A percentile compares a stretch with the other conserved stretches of the same genome.
These are phyloP conservation scores for Lasioglossum lativentre DNA, from an alignment of 2,888 invertebrate genomes.

Conservation along the genomic window DNA sequence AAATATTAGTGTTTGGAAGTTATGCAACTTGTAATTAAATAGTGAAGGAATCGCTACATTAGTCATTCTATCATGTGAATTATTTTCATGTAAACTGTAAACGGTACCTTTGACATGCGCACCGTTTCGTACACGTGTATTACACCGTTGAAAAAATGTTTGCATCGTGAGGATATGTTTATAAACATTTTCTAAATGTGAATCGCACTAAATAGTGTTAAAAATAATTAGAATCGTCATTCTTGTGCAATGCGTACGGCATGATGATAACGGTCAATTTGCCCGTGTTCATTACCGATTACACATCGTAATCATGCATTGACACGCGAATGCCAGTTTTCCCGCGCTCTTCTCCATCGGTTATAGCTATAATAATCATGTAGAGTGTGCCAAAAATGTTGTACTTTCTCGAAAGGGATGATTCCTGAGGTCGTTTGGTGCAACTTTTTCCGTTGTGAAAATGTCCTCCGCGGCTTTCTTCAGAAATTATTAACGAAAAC, in stretches of 20 bases:
- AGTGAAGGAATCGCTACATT: not conserved
- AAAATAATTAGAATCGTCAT: not conserved
- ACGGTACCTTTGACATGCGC: conserved; percentile 11
- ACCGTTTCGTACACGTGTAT: not conserved
- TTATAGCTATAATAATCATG: not conserved
- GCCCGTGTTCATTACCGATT: conserved; percentile 25
- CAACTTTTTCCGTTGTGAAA: not conserved
- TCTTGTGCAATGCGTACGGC: not conserved
- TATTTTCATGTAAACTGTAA: not conserved
- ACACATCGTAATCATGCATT: conserved; percentile 15
- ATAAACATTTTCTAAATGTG: not conserved
- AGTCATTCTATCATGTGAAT: not conserved
- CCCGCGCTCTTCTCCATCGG: conserved; percentile 50
- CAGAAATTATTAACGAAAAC: not conserved
- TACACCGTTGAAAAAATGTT: not conserved
- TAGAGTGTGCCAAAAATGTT: no score
- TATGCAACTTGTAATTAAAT: conserved; percentile 12
- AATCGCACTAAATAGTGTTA: conserved; percentile 6
- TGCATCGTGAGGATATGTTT: not conserved
- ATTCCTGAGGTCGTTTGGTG: no score
- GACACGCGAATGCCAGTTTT: conserved; percentile 29
- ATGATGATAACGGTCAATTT: conserved; percentile 31
- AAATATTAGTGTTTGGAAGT: not conserved
- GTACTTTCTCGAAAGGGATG: no score
- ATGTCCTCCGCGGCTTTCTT: not conserved